Conservation (phyloP, 2,797 vertebrate genomes). For the Antrozous pallidus region DNA sequence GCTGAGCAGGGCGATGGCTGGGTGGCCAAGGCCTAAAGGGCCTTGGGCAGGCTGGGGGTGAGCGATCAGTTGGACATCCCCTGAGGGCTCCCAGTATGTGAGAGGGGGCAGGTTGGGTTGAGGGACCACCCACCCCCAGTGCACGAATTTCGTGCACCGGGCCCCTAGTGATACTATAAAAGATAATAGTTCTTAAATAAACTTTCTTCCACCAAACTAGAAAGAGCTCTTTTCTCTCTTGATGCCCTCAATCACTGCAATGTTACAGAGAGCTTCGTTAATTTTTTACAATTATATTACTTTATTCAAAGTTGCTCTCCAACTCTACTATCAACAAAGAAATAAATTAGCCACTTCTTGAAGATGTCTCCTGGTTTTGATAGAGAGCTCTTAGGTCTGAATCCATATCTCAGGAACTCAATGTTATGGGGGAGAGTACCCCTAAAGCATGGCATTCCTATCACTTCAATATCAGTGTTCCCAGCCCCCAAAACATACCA, state of each 20-base stretch:
- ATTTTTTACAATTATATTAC: constrained; percentile 51
- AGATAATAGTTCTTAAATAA: constrained; percentile 38
- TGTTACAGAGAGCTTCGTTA: constrained; percentile 38
- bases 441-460: constrained; percentile 11
- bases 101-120: too few species aligned
- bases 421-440: not conserved
- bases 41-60: too few species aligned
- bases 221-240: constrained; percentile 44
- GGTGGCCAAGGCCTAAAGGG: too few species aligned
- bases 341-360: constrained; percentile 55
- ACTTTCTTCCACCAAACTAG: not conserved
- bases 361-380: constrained; percentile 60
- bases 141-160: too few species aligned
- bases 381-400: constrained; percentile 33
- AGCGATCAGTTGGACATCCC: too few species aligned
- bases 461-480: constrained; percentile 40
- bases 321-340: constrained; percentile 56
- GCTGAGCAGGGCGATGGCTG: too few species aligned
- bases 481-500: constrained; percentile 49
- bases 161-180: not conserved
- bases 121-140: too few species aligned
- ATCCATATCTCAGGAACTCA: not conserved
- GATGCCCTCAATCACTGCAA: not conserved
- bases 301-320: constrained; percentile 60
- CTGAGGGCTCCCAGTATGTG: too few species aligned